Evolutionary conservation across 92 coral and sea anemone species (phyloP).

Genomic region (Ricordea florida): DNA sequence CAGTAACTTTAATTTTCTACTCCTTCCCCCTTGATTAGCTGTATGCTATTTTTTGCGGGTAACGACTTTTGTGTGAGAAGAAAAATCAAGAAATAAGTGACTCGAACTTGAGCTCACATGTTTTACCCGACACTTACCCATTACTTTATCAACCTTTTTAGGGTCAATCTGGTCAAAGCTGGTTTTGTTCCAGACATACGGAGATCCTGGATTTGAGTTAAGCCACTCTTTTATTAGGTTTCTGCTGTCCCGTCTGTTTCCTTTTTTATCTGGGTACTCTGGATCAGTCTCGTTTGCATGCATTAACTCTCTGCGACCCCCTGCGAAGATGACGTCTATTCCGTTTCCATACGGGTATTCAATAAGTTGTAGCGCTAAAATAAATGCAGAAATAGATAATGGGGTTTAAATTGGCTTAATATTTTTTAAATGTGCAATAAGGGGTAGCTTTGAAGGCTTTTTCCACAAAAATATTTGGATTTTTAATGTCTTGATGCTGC

Average conservation of each 20-base stretch:
- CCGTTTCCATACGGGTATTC: conserved; percentile 72
- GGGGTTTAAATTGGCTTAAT: neutral
- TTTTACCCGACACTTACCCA: conserved; percentile 45
- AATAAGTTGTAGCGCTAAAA: conserved; percentile 55
- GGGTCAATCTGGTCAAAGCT: conserved; percentile 60
- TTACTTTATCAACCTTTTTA: conserved; percentile 59
- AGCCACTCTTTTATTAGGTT: conserved; percentile 74
- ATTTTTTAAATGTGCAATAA: neutral
- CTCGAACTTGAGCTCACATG: too few species aligned
- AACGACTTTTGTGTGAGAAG: too few species aligned
- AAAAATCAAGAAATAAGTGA: too few species aligned
- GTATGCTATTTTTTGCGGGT: too few species aligned
- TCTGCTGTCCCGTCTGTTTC: conserved; percentile 61
- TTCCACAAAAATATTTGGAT: too few species aligned
- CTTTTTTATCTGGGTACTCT: conserved; percentile 40
- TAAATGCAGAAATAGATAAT: neutral
- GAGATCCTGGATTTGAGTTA: conserved; percentile 29
- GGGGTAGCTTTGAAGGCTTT: too few species aligned
- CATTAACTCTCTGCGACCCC: conserved; percentile 65
- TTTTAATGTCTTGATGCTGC: too few species aligned
- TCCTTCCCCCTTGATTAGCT: too few species aligned
- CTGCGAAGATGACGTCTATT: conserved; percentile 67
- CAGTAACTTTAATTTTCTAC: too few species aligned
- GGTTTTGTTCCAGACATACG: conserved; percentile 73
- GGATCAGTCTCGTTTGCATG: conserved; percentile 63